Percentiles rank a stretch among this genome's conserved stretches.
Evolutionary conservation across 2,888 invertebrate genomes (phyloP).

Genomic region (Acleris literana): DNA sequence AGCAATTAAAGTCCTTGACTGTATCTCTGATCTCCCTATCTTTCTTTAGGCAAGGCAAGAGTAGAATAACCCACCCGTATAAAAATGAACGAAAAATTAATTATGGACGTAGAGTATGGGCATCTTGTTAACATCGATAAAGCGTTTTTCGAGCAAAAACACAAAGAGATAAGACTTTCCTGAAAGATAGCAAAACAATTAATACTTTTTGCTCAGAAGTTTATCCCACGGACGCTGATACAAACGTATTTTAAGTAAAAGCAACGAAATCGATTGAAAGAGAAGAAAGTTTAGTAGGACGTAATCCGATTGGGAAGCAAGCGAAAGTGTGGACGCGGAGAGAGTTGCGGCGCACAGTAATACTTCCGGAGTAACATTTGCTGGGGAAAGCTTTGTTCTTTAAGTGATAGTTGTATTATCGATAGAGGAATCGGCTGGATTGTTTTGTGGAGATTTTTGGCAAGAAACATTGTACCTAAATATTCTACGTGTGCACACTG

Average conservation of each 20-base stretch:
- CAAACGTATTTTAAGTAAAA: conserved; percentile 18
- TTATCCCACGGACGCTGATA: conserved; percentile 3
- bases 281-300: conserved; percentile 14
- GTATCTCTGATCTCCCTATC: too few species aligned
- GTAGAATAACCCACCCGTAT: too few species aligned
- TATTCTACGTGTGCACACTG: not conserved
- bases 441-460: not conserved
- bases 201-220: conserved; percentile 11
- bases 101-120: too few species aligned
- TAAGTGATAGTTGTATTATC: conserved; percentile 7
- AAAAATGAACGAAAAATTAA: too few species aligned
- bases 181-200: conserved; percentile 12
- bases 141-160: too few species aligned
- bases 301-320: conserved; percentile 20
- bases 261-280: conserved; percentile 11
- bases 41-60: too few species aligned
- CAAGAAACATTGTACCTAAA: not conserved
- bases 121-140: too few species aligned
- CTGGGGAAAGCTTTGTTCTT: not conserved
- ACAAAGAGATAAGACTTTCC: too few species aligned
- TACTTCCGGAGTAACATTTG: conserved; percentile 2
- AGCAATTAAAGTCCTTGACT: too few species aligned
- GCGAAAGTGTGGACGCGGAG: conserved; percentile 12
- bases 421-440: not conserved
- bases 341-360: conserved; percentile 4